Percentiles rank a stretch among this genome's conserved stretches.
Conservation (phyloP, 35 echinoderm and acorn worm genomes). For the Heliocidaris tuberculata region DNA sequence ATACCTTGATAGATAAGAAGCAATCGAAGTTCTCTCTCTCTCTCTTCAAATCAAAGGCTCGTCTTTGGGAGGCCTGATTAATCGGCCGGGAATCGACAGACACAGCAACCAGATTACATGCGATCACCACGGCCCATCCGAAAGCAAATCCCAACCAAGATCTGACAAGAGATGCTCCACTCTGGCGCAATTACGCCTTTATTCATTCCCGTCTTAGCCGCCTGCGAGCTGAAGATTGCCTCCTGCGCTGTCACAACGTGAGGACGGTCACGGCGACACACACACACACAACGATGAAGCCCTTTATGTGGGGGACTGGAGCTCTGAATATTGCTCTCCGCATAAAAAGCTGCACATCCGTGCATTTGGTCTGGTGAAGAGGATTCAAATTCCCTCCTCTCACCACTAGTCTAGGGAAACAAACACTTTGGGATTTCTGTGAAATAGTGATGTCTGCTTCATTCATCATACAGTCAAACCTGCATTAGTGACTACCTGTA, state of each 20-base stretch:
- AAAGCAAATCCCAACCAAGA: neutral
- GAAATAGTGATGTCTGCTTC: neutral
- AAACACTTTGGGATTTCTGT: neutral
- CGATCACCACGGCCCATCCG: neutral
- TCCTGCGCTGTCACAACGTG: neutral
- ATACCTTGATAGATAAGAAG: slow-evolving; percentile 3
- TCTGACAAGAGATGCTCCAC: neutral
- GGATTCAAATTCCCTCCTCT: neutral
- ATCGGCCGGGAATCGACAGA: neutral
- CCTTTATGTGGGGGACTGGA: neutral
- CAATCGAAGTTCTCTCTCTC: neutral
- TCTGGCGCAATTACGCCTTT: slow-evolving; percentile 1
- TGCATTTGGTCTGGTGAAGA: neutral
- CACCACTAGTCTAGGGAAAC: neutral
- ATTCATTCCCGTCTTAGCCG: neutral
- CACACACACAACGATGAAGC: neutral
- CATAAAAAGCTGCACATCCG: neutral
- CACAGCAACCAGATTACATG: neutral
- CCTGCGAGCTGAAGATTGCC: neutral
- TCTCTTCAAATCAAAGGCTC: neutral
- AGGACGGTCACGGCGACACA: neutral
- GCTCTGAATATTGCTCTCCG: neutral
- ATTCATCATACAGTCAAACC: neutral
- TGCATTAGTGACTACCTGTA: no score
- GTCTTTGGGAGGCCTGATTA: neutral